Base-by-base conservation (phyloP, 2,888 invertebrate species). In the Onchidella celtica region DNA sequence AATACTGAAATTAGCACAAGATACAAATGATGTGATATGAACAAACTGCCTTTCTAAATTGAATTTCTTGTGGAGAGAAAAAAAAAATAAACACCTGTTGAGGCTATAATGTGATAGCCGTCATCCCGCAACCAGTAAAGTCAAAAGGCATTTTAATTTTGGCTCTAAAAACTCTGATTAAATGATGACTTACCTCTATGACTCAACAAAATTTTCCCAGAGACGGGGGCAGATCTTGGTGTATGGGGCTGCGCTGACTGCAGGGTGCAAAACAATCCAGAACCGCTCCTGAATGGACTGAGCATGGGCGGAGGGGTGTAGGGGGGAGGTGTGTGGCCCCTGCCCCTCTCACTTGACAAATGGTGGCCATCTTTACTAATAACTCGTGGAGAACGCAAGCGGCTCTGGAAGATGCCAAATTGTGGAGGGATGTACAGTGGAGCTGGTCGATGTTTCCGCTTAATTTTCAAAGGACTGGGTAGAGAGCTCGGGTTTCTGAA, bases 281-380 rank as follows among this genome's bases (percentile, higher is more conserved):
- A 95, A 0, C 98, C 98, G 86, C 96, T 95, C 85, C 99, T 95
- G 83, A 97, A 96, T 0, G 99, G 99, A 91, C 97, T 97, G 78
- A 99, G 94, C 91, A 99, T 97, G 0, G 99, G 99, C 38, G 97
- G 97, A 21, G 99, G 98, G 0, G 98, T 99, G 93, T 97, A 99
- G 83, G 95, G 95, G 17, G 95, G 94, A 36, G 95, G 94, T 14
- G 93, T 92, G 68, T 90, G 87, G 38, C 88, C 89, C 24, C 81
- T 83, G 17, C 84, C 83, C 38, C 80, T 82, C 21, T 83, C 83
- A 63, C 89, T 87, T 40, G 80, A 74, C 14, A 81, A 40, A 61
- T 75, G 74, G n/a, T n/a, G n/a, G 9, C 84, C 85, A 74, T 91
- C 91, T 36, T 68, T 81, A 63, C 69, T 29, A 88, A 90, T 91